Evolutionary conservation across 2,113 vertebrate species (phyloP), one percentile per base, ranked within the genome.

Genomic region (Mus musculus): DNA sequence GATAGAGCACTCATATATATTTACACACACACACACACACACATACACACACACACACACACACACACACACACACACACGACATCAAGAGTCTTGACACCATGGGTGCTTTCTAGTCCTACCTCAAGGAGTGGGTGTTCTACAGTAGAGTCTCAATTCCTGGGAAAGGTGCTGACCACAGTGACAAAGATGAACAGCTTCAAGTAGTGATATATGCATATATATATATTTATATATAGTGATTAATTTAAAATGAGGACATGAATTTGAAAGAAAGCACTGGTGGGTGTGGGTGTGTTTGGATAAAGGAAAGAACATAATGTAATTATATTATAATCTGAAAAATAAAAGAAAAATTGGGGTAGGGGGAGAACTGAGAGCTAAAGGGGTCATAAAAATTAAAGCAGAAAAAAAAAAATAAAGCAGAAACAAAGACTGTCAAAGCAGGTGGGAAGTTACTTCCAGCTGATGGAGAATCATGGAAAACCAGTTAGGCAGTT

Each of bases 401-500:
- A 59, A 39, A 59, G 12, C 52, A 36, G 36, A 82, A 39, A 39
- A 20, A 39, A 39, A 14, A 36, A 81, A 7, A 24, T 7, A 59
- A 39, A 59, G 12, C 52, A 36, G 36, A 82, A 39, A 39, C 36
- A 39, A 59, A 14, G 54, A 12, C 54, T 16, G 36, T 36, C 54
- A 61, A 36, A 39, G 61, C 94, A 99, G 99, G 98, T 94, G 99
- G 98, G 52, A 98, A 99, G 73, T 96, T 98, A 78, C 97, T 98
- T 84, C 97, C 98, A 88, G 75, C 98, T 30, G 99, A 99, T 93
- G 99, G 99, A 99, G 99, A 98, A 99, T 99, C 96, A 89, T 97
- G 99, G 99, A 98, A 99, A 99, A 96, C 99, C 99, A 67, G 96
- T 97, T 84, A 99, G 99, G 97, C 99, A 99, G 89, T 98, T 98